These are phyloP conservation scores for Ormia ochracea DNA, from an alignment of 2,888 invertebrate species.

Conservation along the genomic window DNA sequence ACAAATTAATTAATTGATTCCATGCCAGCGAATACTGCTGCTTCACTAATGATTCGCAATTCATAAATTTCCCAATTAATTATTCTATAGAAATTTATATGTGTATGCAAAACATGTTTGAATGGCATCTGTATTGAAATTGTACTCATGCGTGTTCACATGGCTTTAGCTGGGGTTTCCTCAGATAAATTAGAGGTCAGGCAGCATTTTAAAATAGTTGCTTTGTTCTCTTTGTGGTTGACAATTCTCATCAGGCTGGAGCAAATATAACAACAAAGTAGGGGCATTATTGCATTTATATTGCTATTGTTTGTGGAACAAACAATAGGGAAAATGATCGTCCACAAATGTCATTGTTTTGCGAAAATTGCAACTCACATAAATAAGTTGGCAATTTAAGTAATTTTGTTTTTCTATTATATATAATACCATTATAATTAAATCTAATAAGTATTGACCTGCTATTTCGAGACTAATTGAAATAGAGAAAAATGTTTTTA, in stretches of 20 bases:
- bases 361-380: not conserved
- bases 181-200: conserved; percentile 24
- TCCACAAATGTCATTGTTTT: conserved; percentile 5
- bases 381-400: conserved; percentile 3
- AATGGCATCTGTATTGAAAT: not conserved
- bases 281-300: not conserved
- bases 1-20: not conserved
- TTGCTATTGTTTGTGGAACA: conserved; percentile 8
- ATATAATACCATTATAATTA: no score
- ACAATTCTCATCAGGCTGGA: conserved; percentile 23
- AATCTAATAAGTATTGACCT: no score
- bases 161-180: conserved; percentile 18
- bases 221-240: not conserved
- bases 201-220: conserved; percentile 19
- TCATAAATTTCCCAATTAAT: no score
- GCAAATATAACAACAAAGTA: not conserved
- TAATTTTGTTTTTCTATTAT: not conserved
- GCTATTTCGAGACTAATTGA: no score
- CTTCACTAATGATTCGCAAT: not conserved
- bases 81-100: no score
- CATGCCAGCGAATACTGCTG: no score
- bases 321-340: conserved; percentile 17
- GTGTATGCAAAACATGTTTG: not conserved
- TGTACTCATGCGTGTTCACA: conserved; percentile 15
- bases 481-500: no score